A percentile compares a stretch with the other conserved stretches of the same genome.
These are phyloP conservation scores for Sorex araneus DNA, from an alignment of 2,113 vertebrate species.

Conservation along the genomic window DNA sequence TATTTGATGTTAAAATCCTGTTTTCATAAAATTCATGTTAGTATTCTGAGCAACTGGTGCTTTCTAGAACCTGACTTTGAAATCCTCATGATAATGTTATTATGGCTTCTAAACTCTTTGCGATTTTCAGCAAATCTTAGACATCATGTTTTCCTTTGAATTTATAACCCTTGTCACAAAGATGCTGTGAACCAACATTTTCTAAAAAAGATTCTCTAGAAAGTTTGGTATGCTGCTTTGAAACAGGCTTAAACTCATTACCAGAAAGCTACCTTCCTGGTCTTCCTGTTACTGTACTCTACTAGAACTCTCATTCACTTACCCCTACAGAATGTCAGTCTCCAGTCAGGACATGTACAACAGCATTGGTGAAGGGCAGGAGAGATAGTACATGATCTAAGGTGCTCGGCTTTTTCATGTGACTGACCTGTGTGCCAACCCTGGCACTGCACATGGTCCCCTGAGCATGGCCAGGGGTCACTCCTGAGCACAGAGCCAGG, in stretches of 20 bases:
- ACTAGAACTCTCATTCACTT: not conserved
- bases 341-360: not conserved
- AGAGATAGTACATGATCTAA: too few relatives aligned
- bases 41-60: not conserved
- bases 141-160: slow-evolving; percentile 2
- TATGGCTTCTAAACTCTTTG: not conserved
- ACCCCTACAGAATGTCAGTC: not conserved
- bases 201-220: not conserved
- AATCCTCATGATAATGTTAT: not conserved
- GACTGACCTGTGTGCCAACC: too few relatives aligned
- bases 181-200: slow-evolving; percentile 23
- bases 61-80: not conserved
- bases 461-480: too few relatives aligned
- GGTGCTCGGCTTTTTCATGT: too few relatives aligned
- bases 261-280: not conserved
- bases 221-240: not conserved
- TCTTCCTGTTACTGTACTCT: not conserved
- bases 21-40: slow-evolving; percentile 13
- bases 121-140: slow-evolving; percentile 1
- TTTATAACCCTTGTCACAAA: not conserved
- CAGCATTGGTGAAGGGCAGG: not conserved
- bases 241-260: not conserved
- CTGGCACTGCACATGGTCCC: too few relatives aligned
- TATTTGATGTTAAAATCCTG: not conserved
- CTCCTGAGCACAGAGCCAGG: too few relatives aligned